Conservation (phyloP, 2,797 vertebrate genomes). For the Ceyx erithaca region DNA sequence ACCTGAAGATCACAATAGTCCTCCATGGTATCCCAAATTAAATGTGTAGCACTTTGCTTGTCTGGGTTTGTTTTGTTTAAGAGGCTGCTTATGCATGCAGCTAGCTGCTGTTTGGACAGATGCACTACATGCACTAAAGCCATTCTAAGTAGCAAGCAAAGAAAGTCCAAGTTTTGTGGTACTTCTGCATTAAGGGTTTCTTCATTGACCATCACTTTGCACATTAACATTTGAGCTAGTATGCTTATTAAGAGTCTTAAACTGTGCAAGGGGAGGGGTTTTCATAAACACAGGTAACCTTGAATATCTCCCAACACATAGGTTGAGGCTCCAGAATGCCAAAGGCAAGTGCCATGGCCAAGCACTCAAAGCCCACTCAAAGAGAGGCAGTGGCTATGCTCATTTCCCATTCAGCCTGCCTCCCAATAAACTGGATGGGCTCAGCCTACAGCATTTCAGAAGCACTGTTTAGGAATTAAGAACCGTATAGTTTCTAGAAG, state of each 20-base stretch:
- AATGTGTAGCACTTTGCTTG: not conserved
- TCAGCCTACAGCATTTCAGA: not conserved
- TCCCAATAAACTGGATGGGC: not conserved
- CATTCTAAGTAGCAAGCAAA: slow-evolving; percentile 65
- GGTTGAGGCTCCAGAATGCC: not conserved
- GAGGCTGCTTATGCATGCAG: slow-evolving; percentile 55
- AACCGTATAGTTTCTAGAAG: not conserved
- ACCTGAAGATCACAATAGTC: not conserved
- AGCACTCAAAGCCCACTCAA: not conserved
- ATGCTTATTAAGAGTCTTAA: not conserved
- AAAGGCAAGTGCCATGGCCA: not conserved
- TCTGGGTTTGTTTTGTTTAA: not conserved
- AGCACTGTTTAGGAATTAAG: not conserved
- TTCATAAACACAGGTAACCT: not conserved
- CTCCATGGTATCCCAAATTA: not conserved
- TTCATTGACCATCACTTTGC: not conserved
- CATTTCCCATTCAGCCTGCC: not conserved
- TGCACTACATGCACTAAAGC: slow-evolving; percentile 59
- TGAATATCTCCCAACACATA: not conserved
- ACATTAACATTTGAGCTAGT: not conserved
- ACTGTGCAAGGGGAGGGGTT: not conserved
- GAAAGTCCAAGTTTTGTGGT: not conserved
- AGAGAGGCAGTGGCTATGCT: not conserved
- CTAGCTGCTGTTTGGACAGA: slow-evolving; percentile 40
- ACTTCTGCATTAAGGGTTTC: slow-evolving; percentile 7